Percentiles rank a stretch among this genome's conserved stretches.
phyloP scores from a whole-genome alignment of 2,888 invertebrate genomes.

The Sylvicola cinctus region DNA sequence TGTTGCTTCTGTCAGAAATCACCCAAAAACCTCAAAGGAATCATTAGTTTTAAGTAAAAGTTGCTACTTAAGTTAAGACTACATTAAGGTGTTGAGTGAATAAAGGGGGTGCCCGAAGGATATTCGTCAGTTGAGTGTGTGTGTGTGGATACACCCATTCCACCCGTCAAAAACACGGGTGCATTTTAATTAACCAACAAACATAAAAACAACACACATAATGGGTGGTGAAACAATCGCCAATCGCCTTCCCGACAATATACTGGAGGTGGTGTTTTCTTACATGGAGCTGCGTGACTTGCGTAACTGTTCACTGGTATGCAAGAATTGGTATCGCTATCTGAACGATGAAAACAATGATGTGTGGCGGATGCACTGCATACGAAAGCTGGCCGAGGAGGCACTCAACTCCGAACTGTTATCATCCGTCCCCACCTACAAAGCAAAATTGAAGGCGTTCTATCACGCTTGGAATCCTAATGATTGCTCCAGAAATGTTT shows the following conservation, averaged over 20 bases:
- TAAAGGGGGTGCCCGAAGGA: no score
- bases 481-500: slow-evolving; percentile 93
- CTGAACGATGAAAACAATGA: slow-evolving; percentile 86
- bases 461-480: slow-evolving; percentile 93
- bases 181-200: no score
- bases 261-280: slow-evolving; percentile 78
- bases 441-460: slow-evolving; percentile 82
- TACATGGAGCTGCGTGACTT: slow-evolving; percentile 74
- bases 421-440: slow-evolving; percentile 71
- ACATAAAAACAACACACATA: slow-evolving; percentile 16
- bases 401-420: slow-evolving; percentile 76
- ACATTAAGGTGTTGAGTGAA: no score
- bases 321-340: slow-evolving; percentile 81
- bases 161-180: no score
- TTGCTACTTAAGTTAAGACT: no score
- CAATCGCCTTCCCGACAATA: slow-evolving; percentile 50
- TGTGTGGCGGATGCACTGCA: slow-evolving; percentile 83
- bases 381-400: slow-evolving; percentile 67
- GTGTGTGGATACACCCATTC: no score
- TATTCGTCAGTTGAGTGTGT: no score
- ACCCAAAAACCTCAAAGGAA: no score
- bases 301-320: slow-evolving; percentile 74
- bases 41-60: no score
- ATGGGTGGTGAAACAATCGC: slow-evolving; percentile 40
- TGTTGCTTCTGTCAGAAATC: no score